Base-by-base conservation (phyloP, 2,888 invertebrate genomes). In the Synergus umbraculus region DNA sequence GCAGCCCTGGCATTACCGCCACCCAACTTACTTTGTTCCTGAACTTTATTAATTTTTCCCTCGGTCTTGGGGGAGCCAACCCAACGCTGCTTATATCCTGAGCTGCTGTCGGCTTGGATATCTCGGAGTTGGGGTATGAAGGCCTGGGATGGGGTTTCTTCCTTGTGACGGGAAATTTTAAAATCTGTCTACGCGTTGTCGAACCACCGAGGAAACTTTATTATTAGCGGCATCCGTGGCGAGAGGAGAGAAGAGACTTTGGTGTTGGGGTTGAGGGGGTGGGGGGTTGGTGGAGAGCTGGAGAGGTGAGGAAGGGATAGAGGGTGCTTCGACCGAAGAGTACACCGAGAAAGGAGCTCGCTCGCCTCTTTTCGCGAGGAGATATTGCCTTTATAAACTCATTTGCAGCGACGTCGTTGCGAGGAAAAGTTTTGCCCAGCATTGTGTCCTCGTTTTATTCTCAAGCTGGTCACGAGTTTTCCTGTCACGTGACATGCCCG, bases 31-130 rank as follows among this genome's bases (percentile, higher is more conserved):
- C 92, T 92, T 92, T 92, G 92, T 92, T 92, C 91, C 91, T 91
- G 89, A 92, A 92, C 92, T 92, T 92, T 92, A 92, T 92, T 92
- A 92, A 92, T 92, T 92, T 92, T 92, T 92, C 92, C 91, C 91
- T 90, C 88, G 90, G 90, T 90, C 90, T 91, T 90, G 88, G 90
- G 90, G 90, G 89, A 90, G 86, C 84, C 77, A 77, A 66, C 78
- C 58, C 78, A 66, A 81, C 87, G 84, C 84, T 84, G 83, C 84
- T 85, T 84, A 83, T 82, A 81, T 79, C 80, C 77, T 82, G 60
- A 54, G 79, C 81, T 80, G 82, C 81, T 83, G 80, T 81, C 81
- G 76, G 64, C 80, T 78, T 76, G 79, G 78, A 77, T 77, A 81
- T 83, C 80, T 78, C 66, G 67, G 79, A 77, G 60, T 46, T 78